Evolutionary conservation across 2,888 invertebrate species (phyloP).

Genomic region (Emmelina monodactyla): DNA sequence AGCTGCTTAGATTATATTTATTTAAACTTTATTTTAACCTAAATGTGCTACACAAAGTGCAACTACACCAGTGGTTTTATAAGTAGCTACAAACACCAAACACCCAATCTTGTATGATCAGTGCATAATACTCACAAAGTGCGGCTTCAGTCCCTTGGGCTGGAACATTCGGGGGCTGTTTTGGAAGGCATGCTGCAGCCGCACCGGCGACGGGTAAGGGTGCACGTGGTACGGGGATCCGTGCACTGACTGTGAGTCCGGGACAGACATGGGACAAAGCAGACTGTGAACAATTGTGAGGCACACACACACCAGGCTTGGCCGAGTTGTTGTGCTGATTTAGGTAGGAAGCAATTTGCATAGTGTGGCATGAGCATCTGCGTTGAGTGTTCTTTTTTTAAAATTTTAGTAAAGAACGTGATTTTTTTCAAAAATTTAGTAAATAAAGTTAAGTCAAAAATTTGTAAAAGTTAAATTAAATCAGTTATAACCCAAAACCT

Average conservation of each 20-base stretch:
- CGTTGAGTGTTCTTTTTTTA: too few species aligned
- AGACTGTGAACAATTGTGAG: slow-evolving; percentile 45
- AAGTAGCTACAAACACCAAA: background rate
- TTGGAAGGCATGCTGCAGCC: slow-evolving; percentile 72
- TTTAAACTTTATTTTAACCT: too few species aligned
- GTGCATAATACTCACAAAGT: slow-evolving; percentile 47
- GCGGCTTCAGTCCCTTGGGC: slow-evolving; percentile 68
- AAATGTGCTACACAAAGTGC: too few species aligned
- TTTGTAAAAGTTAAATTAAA: too few species aligned
- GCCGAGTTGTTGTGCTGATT: too few species aligned
- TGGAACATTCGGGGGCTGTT: slow-evolving; percentile 67
- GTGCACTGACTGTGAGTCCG: slow-evolving; percentile 58
- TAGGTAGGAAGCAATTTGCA: too few species aligned
- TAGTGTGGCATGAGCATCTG: too few species aligned
- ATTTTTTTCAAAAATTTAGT: too few species aligned
- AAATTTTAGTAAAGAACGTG: too few species aligned
- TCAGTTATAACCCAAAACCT: too few species aligned
- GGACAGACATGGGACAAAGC: slow-evolving; percentile 59
- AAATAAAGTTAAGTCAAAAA: too few species aligned
- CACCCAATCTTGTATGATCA: background rate
- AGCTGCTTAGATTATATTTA: too few species aligned
- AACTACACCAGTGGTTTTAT: background rate
- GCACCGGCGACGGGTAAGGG: slow-evolving; percentile 69
- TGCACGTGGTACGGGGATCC: slow-evolving; percentile 80
- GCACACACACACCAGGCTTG: background rate